phyloP scores from a whole-genome alignment of 1,140 invertebrate genomes.

The Brachystomella parvula region DNA sequence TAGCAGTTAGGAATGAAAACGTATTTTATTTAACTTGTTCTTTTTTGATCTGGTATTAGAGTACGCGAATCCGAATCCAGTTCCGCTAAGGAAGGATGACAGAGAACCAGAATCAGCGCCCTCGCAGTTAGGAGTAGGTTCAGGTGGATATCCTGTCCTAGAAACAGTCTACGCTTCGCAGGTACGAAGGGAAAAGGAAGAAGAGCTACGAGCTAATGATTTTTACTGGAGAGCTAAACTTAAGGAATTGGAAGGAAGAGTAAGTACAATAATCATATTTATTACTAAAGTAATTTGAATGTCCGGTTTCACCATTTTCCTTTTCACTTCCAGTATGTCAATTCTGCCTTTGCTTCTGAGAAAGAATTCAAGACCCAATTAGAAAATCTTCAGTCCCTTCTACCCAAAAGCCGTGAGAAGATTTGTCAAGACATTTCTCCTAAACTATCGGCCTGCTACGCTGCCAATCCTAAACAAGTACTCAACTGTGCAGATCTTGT shows the following conservation, averaged over 20 bases:
- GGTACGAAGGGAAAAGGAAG: conserved; percentile 9
- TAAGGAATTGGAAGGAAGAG: neutral
- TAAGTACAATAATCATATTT: neutral
- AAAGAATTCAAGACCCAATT: conserved; percentile 4
- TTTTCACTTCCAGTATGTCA: neutral
- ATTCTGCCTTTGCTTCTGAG: neutral
- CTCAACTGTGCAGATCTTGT: conserved; percentile 18
- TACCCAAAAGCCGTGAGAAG: neutral
- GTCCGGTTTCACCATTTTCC: neutral
- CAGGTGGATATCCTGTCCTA: neutral
- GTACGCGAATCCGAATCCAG: neutral
- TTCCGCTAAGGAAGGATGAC: neutral
- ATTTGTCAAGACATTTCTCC: neutral
- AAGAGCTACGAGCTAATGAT: conserved; percentile 15
- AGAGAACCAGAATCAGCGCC: neutral
- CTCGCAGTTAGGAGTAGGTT: conserved; percentile 18
- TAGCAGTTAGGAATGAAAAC: neutral
- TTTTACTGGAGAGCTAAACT: conserved; percentile 4
- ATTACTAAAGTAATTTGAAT: neutral
- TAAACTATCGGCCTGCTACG: conserved; percentile 9
- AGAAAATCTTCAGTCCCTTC: neutral
- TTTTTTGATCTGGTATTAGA: neutral
- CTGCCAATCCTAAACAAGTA: neutral
- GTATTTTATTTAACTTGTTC: neutral
- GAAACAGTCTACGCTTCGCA: conserved; percentile 17